Percentiles rank a stretch among this genome's conserved stretches.
Conservation (phyloP, 2,113 vertebrate genomes). For the Grantiella picta region DNA sequence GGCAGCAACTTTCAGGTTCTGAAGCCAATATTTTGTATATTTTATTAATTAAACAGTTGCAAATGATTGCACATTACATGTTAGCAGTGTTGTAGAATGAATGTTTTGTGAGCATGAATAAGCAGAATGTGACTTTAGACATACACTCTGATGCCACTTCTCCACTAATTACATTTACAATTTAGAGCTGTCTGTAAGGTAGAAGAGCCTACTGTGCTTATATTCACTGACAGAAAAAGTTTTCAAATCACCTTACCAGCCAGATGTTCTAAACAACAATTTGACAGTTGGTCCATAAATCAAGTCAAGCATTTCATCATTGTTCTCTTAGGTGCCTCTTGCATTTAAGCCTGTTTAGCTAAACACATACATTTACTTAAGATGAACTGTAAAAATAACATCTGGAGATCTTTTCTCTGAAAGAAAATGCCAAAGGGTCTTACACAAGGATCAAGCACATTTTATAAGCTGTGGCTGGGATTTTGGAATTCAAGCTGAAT, state of each 20-base stretch:
- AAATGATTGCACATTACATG: neutral
- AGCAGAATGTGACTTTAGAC: neutral
- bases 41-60: neutral
- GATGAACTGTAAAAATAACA: conserved; percentile 44
- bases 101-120: neutral
- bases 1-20: neutral
- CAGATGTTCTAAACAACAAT: conserved; percentile 40
- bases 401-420: conserved; percentile 15
- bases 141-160: neutral
- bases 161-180: neutral
- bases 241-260: conserved; percentile 8
- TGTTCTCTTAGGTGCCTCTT: conserved; percentile 39
- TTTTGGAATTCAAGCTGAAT: conserved; percentile 28
- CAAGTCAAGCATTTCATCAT: conserved; percentile 34
- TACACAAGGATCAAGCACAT: neutral
- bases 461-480: neutral
- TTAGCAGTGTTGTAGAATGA: neutral
- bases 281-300: conserved; percentile 31
- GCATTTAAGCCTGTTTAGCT: conserved; percentile 36
- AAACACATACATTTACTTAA: conserved; percentile 38
- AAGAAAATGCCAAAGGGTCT: conserved; percentile 38
- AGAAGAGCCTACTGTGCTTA: neutral
- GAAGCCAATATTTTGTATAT: neutral
- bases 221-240: conserved; percentile 27
- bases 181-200: neutral